These are phyloP conservation scores for Muscicapa adusta DNA, from an alignment of 2,113 vertebrate species.

Conservation along the genomic window DNA sequence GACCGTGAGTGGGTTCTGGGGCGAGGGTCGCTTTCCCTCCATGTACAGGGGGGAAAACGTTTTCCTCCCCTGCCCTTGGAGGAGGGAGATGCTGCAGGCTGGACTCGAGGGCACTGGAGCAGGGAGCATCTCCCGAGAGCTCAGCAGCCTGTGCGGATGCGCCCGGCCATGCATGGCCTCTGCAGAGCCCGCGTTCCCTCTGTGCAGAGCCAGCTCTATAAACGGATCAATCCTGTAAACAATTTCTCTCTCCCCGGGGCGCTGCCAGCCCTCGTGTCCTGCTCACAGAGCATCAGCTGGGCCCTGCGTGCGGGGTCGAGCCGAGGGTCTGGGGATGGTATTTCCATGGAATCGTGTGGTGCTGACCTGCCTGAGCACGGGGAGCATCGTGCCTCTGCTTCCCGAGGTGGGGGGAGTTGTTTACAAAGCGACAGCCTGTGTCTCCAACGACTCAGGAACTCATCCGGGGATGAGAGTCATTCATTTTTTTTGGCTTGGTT, in stretches of 20 bases:
- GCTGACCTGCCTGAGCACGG: background rate
- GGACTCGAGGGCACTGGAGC: background rate
- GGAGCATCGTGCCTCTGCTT: background rate
- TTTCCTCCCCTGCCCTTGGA: background rate
- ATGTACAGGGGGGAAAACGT: accelerated
- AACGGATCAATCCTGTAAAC: background rate
- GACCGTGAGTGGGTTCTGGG: background rate
- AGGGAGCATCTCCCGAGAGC: background rate
- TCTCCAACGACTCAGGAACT: conserved; percentile 42
- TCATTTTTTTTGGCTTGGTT: conserved; percentile 59
- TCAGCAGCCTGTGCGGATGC: background rate
- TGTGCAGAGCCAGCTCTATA: background rate
- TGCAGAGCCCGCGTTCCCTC: background rate
- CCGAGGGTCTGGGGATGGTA: background rate
- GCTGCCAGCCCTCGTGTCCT: background rate
- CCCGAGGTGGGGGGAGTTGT: conserved; percentile 13
- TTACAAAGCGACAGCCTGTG: conserved; percentile 53
- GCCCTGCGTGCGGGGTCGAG: background rate
- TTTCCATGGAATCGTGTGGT: background rate
- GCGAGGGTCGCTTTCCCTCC: background rate
- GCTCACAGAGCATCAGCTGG: background rate
- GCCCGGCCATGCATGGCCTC: background rate
- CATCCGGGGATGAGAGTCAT: conserved; percentile 63
- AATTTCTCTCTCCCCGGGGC: background rate
- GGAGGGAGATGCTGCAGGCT: background rate